Evolutionary conservation across 2,797 vertebrate genomes (phyloP).

Genomic region (Eleutherodactylus coqui): DNA sequence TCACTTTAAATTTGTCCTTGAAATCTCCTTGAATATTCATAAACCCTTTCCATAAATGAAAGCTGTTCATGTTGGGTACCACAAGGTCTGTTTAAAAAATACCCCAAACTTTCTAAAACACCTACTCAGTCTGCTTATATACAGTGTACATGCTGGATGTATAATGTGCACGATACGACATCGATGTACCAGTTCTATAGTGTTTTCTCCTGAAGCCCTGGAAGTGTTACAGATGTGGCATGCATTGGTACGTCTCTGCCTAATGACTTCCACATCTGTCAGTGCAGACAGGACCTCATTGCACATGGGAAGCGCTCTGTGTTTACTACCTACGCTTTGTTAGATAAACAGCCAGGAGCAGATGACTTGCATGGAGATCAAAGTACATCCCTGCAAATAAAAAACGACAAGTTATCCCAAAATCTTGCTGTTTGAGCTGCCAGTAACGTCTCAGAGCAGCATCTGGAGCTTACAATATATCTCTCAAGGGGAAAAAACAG

Average conservation of each 20-base stretch:
- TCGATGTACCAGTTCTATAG: neutral
- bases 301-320: slow-evolving; percentile 22
- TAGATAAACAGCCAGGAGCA: slow-evolving; percentile 57
- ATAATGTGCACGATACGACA: neutral
- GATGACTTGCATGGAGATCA: slow-evolving; percentile 46
- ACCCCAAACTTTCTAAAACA: neutral
- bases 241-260: neutral
- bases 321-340: slow-evolving; percentile 43
- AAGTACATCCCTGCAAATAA: slow-evolving; percentile 31
- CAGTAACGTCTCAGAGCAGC: slow-evolving; percentile 46
- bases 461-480: slow-evolving; percentile 32
- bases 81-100: too few species aligned
- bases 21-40: too few species aligned
- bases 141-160: neutral
- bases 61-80: too few species aligned
- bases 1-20: too few species aligned
- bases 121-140: too few species aligned
- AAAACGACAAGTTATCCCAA: slow-evolving; percentile 9
- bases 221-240: neutral
- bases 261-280: slow-evolving; percentile 55
- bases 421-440: slow-evolving; percentile 49
- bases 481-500: slow-evolving; percentile 24
- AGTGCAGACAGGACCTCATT: slow-evolving; percentile 35
- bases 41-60: too few species aligned
- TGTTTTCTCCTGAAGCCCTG: neutral